Evolutionary conservation across 2,888 invertebrate genomes (phyloP), one percentile per base, ranked within the genome.

Genomic region (Muschampia plurimacula): DNA sequence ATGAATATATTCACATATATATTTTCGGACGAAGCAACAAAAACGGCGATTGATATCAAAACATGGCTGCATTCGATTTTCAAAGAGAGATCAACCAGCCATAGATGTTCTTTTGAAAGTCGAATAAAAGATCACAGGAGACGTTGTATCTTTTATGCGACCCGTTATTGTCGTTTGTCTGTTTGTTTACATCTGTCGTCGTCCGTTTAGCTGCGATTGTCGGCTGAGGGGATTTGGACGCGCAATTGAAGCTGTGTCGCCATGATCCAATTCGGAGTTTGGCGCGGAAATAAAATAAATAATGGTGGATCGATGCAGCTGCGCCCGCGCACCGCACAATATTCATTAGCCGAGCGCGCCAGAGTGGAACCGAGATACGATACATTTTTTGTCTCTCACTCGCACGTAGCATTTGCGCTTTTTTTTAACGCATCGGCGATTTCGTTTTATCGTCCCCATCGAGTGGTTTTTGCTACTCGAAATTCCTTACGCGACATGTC

Each of bases 201-300:
- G 88, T 87, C 83, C 87, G 88, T 87, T 89, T 88, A 87, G 85
- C 84, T 86, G 84, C 88, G 84, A 90, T 90, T 90, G 90, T 90
- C 86, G 67, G 44, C 76, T 76, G 78, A 90, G 85, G 87, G 92
- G 93, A 92, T 93, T 93, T 91, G 89, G 86, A 90, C 91, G 94
- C 90, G 86, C 94, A 93, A 93, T 94, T 94, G 91, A 91, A 92
- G 91, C 86, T 91, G 91, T 92, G 93, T 93, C 88, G 84, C 87
- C 85, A 83, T 89, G 91, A 92, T 92, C 91, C 92, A 92, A 92
- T 92, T 92, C 88, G 85, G 84, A 78, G 86, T 89, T 91, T 92
- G 91, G 91, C 92, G 90, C 92, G 91, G 89, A 90, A 91, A 90
- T 91, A 90, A 92, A 92, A 93, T 91, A 93, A 91, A 92, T 93